Conservation (phyloP, 2,113 vertebrate genomes). For the Manacus vitellinus region DNA sequence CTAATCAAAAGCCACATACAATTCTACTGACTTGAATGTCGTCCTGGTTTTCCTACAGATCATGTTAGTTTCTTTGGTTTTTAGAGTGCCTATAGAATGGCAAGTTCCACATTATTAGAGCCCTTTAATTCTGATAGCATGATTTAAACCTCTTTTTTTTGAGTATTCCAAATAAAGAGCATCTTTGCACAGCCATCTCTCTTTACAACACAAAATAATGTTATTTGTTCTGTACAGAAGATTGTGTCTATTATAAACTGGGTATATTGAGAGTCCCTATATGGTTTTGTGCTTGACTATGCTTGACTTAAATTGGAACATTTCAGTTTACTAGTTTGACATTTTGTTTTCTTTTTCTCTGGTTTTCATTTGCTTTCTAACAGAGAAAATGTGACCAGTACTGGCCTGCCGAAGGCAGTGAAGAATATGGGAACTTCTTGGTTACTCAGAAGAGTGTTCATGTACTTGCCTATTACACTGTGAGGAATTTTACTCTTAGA, state of each 20-base stretch:
- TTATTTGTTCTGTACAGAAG: background rate
- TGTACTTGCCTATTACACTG: conserved; percentile 88
- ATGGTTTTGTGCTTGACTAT: background rate
- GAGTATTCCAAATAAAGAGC: background rate
- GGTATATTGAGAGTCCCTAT: background rate
- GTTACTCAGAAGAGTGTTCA: conserved; percentile 86
- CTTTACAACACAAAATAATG: background rate
- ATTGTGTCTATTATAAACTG: background rate
- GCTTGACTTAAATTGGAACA: background rate
- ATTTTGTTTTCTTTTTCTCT: background rate
- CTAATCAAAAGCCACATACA: background rate
- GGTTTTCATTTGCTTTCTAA: background rate
- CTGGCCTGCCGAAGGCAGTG: conserved; percentile 90
- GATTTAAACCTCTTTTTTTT: background rate
- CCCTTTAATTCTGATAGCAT: background rate
- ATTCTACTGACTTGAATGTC: background rate
- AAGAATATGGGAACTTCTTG: conserved; percentile 90
- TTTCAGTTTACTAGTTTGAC: background rate
- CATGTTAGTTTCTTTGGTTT: background rate
- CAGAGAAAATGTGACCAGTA: conserved; percentile 98
- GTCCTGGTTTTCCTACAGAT: background rate
- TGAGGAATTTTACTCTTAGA: conserved; percentile 87
- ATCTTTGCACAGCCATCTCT: background rate
- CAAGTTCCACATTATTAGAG: background rate
- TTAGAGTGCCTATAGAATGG: background rate